A percentile compares a stretch with the other conserved stretches of the same genome.
Evolutionary conservation across 2,888 invertebrate genomes (phyloP).

Genomic region (Drosophila nr. perissopoda): DNA sequence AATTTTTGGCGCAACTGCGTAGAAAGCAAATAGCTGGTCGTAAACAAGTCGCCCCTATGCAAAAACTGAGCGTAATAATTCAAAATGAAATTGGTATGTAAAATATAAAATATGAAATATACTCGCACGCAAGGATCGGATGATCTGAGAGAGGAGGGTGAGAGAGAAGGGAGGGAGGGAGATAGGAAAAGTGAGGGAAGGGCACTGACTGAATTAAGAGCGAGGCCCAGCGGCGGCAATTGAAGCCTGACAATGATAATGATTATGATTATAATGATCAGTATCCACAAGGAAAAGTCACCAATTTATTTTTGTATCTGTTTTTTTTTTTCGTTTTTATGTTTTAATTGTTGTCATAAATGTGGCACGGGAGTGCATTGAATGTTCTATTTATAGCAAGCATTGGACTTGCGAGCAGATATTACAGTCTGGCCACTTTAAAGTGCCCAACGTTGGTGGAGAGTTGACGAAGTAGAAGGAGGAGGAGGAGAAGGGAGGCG

Average conservation of each 20-base stretch:
- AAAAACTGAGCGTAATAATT: conserved; percentile 57
- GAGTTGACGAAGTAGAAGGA: not conserved
- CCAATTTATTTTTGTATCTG: conserved; percentile 13
- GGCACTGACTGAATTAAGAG: conserved; percentile 26
- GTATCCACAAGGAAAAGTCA: not conserved
- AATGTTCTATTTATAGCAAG: conserved; percentile 50
- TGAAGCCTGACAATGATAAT: conserved; percentile 33
- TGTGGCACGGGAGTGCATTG: conserved; percentile 28
- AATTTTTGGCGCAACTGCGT: conserved; percentile 71
- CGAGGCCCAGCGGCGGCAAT: conserved; percentile 24
- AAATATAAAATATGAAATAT: conserved; percentile 20
- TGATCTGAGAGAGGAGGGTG: not conserved
- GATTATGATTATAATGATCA: conserved; percentile 16
- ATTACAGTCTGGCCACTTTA: conserved; percentile 27
- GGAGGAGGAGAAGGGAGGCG: not conserved
- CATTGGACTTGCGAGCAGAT: conserved; percentile 23
- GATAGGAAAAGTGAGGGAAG: not conserved
- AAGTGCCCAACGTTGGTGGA: not conserved
- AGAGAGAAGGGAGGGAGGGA: not conserved
- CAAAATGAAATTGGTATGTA: conserved; percentile 49
- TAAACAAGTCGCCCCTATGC: conserved; percentile 60
- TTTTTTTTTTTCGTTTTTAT: conserved; percentile 21
- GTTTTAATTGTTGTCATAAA: conserved; percentile 59
- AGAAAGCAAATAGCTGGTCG: conserved; percentile 71
- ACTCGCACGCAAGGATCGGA: conserved; percentile 22